Base-by-base conservation (phyloP, 2,888 invertebrate species). In the Cremastinae sp. region DNA sequence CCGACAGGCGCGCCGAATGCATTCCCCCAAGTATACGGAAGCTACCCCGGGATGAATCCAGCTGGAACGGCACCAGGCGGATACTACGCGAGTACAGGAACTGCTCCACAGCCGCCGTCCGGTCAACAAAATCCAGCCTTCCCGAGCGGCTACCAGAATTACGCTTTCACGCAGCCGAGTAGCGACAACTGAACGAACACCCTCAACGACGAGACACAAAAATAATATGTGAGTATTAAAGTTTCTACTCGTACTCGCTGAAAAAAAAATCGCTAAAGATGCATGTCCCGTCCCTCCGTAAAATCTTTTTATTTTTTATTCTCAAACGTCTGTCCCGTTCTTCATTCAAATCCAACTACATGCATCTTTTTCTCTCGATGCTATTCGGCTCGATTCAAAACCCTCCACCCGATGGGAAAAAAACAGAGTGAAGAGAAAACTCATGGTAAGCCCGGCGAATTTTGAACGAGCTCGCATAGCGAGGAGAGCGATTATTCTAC, bases 111-210 rank as follows among this genome's bases (percentile, higher is more conserved):
- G 74, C 85, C 84, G 22, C 87, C 85, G 75, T 80, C 87, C 10
- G 87, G 86, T 22, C 89, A 89, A 77, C 88, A 88, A 78, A 88
- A 87, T 80, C 87, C 88, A 70, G 85, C 87, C 78, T 88, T 88
- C 74, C 88, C 88, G 68, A 81, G 86, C 74, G 87, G 86, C 51
- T 90, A 90, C 81, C 89, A 90, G 78, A 90, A 89, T 79, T 90
- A 90, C 73, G 85, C 89, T 43, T 90, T 88, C 71, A 83, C 89
- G 49, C 89, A 90, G 75, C 82, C 87, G 47, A 88, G 83, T 72
- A 84, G 89, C 76, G 89, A 89, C 72, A 90, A 89, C 80, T 89
- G 85, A 89, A 78, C 79, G 79, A 75, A 66, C 41, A 18, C n/a
- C 45, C 51, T 35, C 28, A 39, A 58, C 14, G 39, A 51, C 14